Conservation (phyloP, 2,888 invertebrate species). For the Hyalella azteca region DNA sequence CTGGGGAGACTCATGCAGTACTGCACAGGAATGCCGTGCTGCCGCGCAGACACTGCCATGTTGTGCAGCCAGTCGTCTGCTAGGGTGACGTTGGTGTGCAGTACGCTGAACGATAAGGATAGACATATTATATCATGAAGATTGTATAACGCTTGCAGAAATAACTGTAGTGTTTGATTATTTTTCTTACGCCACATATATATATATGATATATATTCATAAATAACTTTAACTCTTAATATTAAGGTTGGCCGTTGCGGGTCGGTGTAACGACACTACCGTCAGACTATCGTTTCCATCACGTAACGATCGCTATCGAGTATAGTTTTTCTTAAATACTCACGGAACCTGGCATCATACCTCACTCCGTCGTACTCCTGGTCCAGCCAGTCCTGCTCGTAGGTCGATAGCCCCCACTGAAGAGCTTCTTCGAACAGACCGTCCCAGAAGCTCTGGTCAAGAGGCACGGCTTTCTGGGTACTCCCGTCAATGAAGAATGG, state of each 20-base stretch:
- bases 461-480: constrained; percentile 44
- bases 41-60: constrained; percentile 37
- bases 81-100: constrained; percentile 42
- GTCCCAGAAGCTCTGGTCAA: constrained; percentile 50
- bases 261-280: too few relatives aligned
- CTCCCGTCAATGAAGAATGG: constrained; percentile 40
- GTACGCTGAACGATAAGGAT: constrained; percentile 36
- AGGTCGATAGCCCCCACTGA: constrained; percentile 47
- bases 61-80: constrained; percentile 37
- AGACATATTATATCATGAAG: too few relatives aligned
- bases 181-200: too few relatives aligned
- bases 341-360: too few relatives aligned
- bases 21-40: constrained; percentile 41
- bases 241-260: too few relatives aligned
- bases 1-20: constrained; percentile 46
- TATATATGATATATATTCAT: too few relatives aligned
- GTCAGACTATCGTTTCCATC: too few relatives aligned
- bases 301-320: too few relatives aligned
- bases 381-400: constrained; percentile 57
- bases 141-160: too few relatives aligned
- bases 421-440: constrained; percentile 46
- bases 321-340: too few relatives aligned
- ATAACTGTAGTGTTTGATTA: too few relatives aligned
- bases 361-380: constrained; percentile 35
- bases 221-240: too few relatives aligned